Evolutionary conservation across 2,113 vertebrate genomes (phyloP).

Genomic region (Anolis carolinensis): DNA sequence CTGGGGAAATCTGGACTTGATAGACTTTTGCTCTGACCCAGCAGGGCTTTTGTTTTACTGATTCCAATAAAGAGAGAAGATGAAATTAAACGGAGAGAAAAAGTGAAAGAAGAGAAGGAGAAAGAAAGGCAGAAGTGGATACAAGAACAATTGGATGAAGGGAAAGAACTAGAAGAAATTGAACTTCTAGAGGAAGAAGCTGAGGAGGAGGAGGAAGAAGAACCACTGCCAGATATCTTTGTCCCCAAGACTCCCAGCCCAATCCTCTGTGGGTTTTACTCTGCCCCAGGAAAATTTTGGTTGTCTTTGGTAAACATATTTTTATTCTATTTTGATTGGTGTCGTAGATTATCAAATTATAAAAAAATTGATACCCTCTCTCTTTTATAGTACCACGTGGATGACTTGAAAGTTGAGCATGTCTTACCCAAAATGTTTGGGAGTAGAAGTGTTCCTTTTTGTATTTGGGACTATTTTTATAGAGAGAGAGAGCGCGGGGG

Average conservation of each 20-base stretch:
- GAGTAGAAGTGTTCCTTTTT: too few species aligned
- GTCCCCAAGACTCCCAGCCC: conserved; percentile 83
- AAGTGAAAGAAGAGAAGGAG: conserved; percentile 58
- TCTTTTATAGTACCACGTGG: not conserved
- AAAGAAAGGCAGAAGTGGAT: conserved; percentile 67
- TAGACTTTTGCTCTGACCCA: not conserved
- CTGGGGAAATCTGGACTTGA: not conserved
- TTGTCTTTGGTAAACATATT: conserved; percentile 86
- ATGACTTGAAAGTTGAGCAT: not conserved
- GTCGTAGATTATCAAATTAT: not conserved
- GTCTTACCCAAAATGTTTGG: too few species aligned
- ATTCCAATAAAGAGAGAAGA: conserved; percentile 78
- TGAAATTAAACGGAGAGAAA: conserved; percentile 74
- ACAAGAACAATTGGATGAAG: conserved; percentile 63
- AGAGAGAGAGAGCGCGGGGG: too few species aligned
- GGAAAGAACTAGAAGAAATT: conserved; percentile 58
- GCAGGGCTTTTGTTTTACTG: conserved; percentile 38
- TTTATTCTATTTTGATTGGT: conserved; percentile 18
- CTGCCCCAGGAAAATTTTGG: conserved; percentile 88
- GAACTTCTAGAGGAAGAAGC: conserved; percentile 60
- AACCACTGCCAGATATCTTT: conserved; percentile 79
- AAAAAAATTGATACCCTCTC: not conserved
- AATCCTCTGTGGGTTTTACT: conserved; percentile 91
- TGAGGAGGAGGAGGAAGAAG: conserved; percentile 68
- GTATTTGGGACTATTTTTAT: too few species aligned